Percentiles rank a stretch among this genome's conserved stretches.
Evolutionary conservation across 2,888 invertebrate genomes (phyloP).

Genomic region (Malthinus flaveolus): DNA sequence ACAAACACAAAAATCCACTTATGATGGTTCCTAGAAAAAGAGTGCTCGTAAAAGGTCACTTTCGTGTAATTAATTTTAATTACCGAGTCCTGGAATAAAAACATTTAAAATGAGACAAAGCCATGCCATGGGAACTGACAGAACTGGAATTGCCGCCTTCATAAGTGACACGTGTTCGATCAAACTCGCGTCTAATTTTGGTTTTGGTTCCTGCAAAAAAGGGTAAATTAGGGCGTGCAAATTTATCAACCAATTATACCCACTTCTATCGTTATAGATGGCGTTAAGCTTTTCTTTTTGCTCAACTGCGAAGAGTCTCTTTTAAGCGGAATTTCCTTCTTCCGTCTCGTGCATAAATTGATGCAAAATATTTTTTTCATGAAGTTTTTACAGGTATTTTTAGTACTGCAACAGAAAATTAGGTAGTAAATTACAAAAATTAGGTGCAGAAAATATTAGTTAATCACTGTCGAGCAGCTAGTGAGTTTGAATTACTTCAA

Average conservation of each 20-base stretch:
- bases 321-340: conserved; percentile 52
- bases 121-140: conserved; percentile 85
- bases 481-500: too few species aligned
- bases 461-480: too few species aligned
- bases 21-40: conserved; percentile 76
- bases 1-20: conserved; percentile 86
- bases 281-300: conserved; percentile 69
- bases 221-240: background rate
- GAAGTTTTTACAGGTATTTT: conserved; percentile 37
- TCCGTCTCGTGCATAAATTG: conserved; percentile 32
- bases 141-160: conserved; percentile 89
- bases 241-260: background rate
- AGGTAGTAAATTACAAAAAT: background rate
- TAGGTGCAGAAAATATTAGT: too few species aligned
- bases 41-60: background rate
- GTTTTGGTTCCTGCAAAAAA: conserved; percentile 65
- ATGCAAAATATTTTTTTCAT: conserved; percentile 47
- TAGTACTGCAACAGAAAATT: conserved; percentile 10
- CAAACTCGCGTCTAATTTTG: conserved; percentile 75
- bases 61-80: conserved; percentile 34
- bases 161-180: conserved; percentile 86
- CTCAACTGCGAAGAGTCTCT: conserved; percentile 67
- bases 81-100: conserved; percentile 78
- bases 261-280: conserved; percentile 39
- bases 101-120: conserved; percentile 84